A percentile compares a stretch with the other conserved stretches of the same genome.
phyloP scores from a whole-genome alignment of 2,888 invertebrate species.

The Nomada lathburiana region DNA sequence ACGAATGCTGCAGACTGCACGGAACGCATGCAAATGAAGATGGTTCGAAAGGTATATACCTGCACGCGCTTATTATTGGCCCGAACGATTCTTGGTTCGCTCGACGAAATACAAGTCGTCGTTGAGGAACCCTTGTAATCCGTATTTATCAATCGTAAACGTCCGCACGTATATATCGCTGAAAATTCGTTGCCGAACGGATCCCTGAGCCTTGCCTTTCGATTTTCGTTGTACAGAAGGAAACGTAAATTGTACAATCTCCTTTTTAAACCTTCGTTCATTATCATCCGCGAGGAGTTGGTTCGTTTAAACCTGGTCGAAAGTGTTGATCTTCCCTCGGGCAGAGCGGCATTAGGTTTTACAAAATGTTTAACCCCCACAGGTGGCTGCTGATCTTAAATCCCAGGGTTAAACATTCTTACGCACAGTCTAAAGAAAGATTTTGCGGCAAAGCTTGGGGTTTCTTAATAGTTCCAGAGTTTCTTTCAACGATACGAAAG shows the following conservation, averaged over 20 bases:
- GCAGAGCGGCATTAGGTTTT: neutral
- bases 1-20: slow-evolving; percentile 1
- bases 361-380: neutral
- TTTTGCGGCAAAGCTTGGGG: neutral
- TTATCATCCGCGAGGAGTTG: neutral
- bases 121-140: slow-evolving; percentile 5
- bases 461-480: neutral
- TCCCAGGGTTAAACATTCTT: neutral
- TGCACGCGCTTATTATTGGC: slow-evolving; percentile 33
- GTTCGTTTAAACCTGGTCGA: neutral
- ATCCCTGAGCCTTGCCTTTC: neutral
- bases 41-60: neutral
- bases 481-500: neutral
- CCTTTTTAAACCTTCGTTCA: slow-evolving; percentile 1
- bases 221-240: neutral
- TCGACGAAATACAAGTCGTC: neutral
- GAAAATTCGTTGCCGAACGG: neutral
- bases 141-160: slow-evolving; percentile 47
- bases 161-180: neutral
- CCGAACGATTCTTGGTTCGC: slow-evolving; percentile 2
- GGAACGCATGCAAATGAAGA: slow-evolving; percentile 34
- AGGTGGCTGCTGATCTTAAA: neutral
- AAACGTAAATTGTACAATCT: neutral
- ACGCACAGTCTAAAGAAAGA: neutral
- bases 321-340: neutral